A percentile compares a stretch with the other conserved stretches of the same genome.
phyloP scores from a whole-genome alignment of 2,113 vertebrate species.

The Chascanopsetta lugubris region DNA sequence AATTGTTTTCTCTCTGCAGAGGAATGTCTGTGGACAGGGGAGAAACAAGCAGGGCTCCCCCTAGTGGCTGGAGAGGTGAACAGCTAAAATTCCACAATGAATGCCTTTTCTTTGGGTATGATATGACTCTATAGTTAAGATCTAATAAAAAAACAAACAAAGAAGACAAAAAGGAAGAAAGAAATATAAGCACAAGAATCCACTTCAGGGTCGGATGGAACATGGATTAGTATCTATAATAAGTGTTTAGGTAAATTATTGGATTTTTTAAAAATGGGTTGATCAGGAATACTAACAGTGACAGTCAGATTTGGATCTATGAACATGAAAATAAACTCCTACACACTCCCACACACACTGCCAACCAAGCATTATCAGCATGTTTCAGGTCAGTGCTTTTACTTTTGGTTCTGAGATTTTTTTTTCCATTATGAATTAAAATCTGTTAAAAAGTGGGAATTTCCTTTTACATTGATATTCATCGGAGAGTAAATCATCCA shows the following conservation, averaged over 20 bases:
- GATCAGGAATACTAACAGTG: not conserved
- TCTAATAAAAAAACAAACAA: not conserved
- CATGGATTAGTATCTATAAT: not conserved
- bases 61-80: slow-evolving; percentile 51
- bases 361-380: not conserved
- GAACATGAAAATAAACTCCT: slow-evolving; percentile 31
- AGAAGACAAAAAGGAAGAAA: not conserved
- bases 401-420: slow-evolving; percentile 44
- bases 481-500: slow-evolving; percentile 7
- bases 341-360: slow-evolving; percentile 4
- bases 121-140: not conserved
- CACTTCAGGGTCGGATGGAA: not conserved
- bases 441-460: not conserved
- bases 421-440: slow-evolving; percentile 37
- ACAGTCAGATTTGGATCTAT: not conserved
- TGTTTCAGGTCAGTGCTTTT: slow-evolving; percentile 21
- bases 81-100: slow-evolving; percentile 23
- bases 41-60: slow-evolving; percentile 37
- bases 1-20: slow-evolving; percentile 33
- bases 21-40: slow-evolving; percentile 43
- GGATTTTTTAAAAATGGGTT: not conserved
- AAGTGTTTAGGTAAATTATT: slow-evolving; percentile 1
- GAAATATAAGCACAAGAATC: not conserved
- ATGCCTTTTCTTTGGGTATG: not conserved
- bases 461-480: not conserved